Evolutionary conservation across 2,888 invertebrate species (phyloP).

Genomic region (Sphaeridia pumilis): DNA sequence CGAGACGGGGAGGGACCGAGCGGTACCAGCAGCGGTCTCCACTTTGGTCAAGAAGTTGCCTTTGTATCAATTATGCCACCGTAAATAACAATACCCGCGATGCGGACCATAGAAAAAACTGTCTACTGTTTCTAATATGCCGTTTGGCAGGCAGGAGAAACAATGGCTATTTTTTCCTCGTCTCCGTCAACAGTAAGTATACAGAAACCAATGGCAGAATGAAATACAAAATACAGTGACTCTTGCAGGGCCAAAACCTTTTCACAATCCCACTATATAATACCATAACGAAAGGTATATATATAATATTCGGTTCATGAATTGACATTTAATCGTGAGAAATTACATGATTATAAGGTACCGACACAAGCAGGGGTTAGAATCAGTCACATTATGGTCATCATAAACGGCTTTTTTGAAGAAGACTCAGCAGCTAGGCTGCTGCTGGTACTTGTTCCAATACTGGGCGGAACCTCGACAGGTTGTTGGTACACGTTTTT

Average conservation of each 20-base stretch:
- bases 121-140: neutral
- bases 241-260: neutral
- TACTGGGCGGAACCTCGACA: too few relatives aligned
- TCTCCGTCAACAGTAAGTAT: too few relatives aligned
- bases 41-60: too few relatives aligned
- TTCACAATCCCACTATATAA: neutral
- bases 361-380: neutral
- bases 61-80: constrained; percentile 1
- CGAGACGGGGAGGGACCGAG: neutral
- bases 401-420: too few relatives aligned
- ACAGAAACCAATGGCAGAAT: too few relatives aligned
- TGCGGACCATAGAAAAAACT: neutral
- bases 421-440: too few relatives aligned
- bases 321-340: constrained; percentile 5
- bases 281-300: neutral
- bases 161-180: constrained; percentile 2
- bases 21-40: too few relatives aligned
- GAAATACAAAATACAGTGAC: neutral
- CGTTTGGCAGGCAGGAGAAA: neutral
- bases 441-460: too few relatives aligned
- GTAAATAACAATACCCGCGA: neutral
- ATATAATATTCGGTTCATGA: constrained; percentile 2
- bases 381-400: too few relatives aligned
- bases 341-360: constrained; percentile 4
- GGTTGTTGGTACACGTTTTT: too few relatives aligned